These are phyloP conservation scores for Ochropacha duplaris DNA, from an alignment of 2,888 invertebrate genomes.

Conservation along the genomic window DNA sequence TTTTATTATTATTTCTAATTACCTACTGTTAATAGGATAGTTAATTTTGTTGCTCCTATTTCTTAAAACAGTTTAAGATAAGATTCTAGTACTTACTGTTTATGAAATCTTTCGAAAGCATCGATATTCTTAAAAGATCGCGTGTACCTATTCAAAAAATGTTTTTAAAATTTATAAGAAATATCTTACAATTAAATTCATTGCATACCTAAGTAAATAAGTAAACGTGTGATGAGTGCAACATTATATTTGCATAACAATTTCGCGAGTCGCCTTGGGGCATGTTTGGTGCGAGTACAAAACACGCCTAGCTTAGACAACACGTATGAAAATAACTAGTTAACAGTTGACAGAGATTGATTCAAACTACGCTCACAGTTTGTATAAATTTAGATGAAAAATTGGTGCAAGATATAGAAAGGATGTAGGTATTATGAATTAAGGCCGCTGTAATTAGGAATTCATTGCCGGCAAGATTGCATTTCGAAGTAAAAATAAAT, in stretches of 20 bases:
- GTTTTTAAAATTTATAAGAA: background rate
- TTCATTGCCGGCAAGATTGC: background rate
- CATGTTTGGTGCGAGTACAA: slow-evolving; percentile 28
- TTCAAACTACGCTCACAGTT: slow-evolving; percentile 14
- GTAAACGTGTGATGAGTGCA: slow-evolving; percentile 37
- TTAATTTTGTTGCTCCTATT: background rate
- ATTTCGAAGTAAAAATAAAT: background rate
- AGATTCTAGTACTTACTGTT: background rate
- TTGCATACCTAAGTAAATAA: background rate
- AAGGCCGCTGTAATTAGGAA: background rate
- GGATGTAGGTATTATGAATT: background rate
- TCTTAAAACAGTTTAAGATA: background rate
- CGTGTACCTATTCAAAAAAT: background rate
- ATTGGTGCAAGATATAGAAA: background rate
- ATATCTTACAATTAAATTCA: background rate
- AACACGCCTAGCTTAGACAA: slow-evolving; percentile 23
- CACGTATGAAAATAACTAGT: slow-evolving; percentile 19
- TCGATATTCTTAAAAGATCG: background rate
- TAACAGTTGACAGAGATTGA: slow-evolving; percentile 33
- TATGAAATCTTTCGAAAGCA: background rate
- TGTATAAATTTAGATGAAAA: slow-evolving; percentile 1
- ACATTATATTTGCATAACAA: slow-evolving; percentile 65
- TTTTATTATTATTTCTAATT: too few relatives aligned
- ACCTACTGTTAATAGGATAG: too few relatives aligned
- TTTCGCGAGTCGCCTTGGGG: slow-evolving; percentile 62